These are phyloP conservation scores for Scolopax bukidnonensis DNA, from an alignment of 2,797 vertebrate species.

Conservation along the genomic window DNA sequence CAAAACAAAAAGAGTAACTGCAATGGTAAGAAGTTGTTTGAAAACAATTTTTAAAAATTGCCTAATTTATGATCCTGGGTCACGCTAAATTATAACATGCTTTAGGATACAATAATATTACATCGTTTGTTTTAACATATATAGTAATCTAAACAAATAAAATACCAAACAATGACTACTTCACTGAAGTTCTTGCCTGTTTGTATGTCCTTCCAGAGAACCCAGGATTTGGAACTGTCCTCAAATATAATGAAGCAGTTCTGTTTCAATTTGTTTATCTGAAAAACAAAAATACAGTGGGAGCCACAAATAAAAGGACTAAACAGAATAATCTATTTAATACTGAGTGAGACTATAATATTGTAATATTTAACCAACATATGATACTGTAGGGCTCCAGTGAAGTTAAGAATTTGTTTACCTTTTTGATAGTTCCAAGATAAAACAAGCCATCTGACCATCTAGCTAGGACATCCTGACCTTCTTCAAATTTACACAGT, in stretches of 20 bases:
- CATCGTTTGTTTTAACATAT: not conserved
- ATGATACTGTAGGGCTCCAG: not conserved
- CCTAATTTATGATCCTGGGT: not conserved
- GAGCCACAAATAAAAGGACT: not conserved
- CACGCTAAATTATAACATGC: not conserved
- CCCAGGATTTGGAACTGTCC: conserved; percentile 98
- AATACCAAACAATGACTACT: conserved; percentile 58
- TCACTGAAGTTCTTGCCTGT: conserved; percentile 83
- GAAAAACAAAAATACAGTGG: conserved; percentile 60
- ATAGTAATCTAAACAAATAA: not conserved
- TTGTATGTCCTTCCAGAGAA: conserved; percentile 99
- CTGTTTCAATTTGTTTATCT: conserved; percentile 96
- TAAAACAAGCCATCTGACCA: conserved; percentile 99
- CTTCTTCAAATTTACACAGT: conserved; percentile 93
- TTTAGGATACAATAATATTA: not conserved
- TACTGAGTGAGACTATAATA: not conserved
- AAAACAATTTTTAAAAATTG: not conserved
- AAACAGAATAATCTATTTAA: not conserved
- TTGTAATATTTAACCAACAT: not conserved
- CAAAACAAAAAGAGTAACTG: not conserved
- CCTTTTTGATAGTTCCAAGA: conserved; percentile 98
- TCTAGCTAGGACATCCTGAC: conserved; percentile 98
- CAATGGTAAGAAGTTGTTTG: not conserved
- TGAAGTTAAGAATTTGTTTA: conserved; percentile 55
- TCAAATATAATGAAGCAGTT: conserved; percentile 98